phyloP scores from a whole-genome alignment of 2,113 vertebrate species.

The Capreolus pygargus region DNA sequence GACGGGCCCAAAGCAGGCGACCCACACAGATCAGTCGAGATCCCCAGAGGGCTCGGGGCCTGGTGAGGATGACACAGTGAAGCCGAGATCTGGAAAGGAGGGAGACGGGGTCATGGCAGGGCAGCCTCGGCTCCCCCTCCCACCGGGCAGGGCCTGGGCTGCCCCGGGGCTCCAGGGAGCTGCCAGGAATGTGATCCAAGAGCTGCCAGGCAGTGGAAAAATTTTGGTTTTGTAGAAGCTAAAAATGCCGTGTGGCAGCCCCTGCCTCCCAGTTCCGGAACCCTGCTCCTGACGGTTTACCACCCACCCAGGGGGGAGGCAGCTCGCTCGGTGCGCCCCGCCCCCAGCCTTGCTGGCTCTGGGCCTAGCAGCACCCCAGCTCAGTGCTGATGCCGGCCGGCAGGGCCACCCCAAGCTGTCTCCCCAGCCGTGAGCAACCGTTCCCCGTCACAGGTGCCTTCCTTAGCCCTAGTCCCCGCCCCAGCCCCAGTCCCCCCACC shows the following conservation, averaged over 20 bases:
- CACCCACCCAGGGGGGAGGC: background rate
- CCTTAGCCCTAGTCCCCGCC: background rate
- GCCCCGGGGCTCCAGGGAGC: background rate
- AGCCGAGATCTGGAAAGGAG: background rate
- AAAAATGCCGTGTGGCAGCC: slow-evolving; percentile 64
- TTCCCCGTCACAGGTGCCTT: background rate
- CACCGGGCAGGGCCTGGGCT: background rate
- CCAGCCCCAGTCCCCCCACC: background rate
- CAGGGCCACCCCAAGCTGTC: background rate
- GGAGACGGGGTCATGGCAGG: accelerated
- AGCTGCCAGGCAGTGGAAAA: slow-evolving; percentile 62
- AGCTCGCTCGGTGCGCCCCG: background rate
- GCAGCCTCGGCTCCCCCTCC: background rate
- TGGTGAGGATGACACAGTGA: background rate
- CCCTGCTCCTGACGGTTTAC: background rate
- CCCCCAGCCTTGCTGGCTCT: background rate
- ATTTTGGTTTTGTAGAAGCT: slow-evolving; percentile 43
- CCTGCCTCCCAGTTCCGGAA: slow-evolving; percentile 61
- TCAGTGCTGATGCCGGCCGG: background rate
- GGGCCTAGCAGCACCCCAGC: slow-evolving; percentile 16
- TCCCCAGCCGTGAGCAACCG: background rate
- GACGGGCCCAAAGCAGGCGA: background rate
- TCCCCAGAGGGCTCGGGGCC: background rate
- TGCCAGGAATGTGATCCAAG: background rate
- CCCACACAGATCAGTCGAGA: background rate